Base-by-base conservation (phyloP, 2,888 invertebrate genomes). In the Nephrotoma appendiculata region DNA sequence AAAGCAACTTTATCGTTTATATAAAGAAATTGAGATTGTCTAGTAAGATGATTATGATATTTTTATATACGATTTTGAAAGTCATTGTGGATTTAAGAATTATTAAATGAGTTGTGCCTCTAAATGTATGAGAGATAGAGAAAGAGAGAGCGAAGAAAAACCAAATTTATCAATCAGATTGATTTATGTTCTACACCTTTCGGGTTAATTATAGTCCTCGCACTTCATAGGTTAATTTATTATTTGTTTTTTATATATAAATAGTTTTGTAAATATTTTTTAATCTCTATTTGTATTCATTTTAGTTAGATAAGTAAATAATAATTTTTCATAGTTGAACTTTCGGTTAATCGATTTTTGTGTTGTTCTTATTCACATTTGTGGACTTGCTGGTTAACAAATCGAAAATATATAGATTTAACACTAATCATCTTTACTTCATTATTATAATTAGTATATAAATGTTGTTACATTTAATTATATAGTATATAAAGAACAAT, bases 201-300 rank as follows among this genome's bases (percentile, higher is more conserved):
- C 43, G 42, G 84, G 84, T 84, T 84, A 84, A 84, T 84, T 84
- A 84, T 84, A 84, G 84, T 84, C 43, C 42, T 84, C 84, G 84
- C 84, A 84, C 84, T 15, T 84, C 84, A 84, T 84, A 42, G 84
- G 84, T 84, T 84, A 84, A 84, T 42, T 84, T 84, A 43, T 84
- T 84, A 84, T 84, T 84, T 84, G 84, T 84, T 84, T 84, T 48
- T 2, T 71, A 71, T 71, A n/a, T 31, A 52, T 71, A 31, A 1
- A 71, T 71, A 71, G 19, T 71, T 71, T 71, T 31, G 19, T 71
- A 31, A 2, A 31, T 44, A 44, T 1, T 44, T 71, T 71, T 12
- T 71, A 71, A 71, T 31, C 71, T 71, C 9, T 71, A 31, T 71
- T 44, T 11, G 15, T 52, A 15, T 6, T 5, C 15, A 2, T 15